Base-by-base conservation (phyloP, 2,797 vertebrate species). In the Acrossocheilus wenchowensis region DNA sequence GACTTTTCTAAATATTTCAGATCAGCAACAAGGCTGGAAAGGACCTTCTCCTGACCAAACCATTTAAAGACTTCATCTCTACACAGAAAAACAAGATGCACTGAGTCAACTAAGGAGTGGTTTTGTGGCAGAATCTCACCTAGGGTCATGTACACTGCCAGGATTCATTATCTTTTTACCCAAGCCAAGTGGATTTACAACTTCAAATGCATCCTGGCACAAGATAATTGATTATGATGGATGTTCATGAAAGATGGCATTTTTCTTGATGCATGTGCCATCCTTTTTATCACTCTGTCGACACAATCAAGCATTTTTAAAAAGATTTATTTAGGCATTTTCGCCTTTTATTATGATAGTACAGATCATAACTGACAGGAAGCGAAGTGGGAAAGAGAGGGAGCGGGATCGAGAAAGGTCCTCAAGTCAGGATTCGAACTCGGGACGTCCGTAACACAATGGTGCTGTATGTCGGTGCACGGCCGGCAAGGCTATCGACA, bases 131-230 rank as follows among this genome's bases (percentile, higher is more conserved):
- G 21, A 30, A 75, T 84, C 9, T 84, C 82, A 34, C n/a, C 69
- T 39, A 50, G n/a, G 26, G 73, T 52, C 73, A 34, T 52, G 45
- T 34, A 52, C 45, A 52, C 26, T 75, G 74, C 30, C 30, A 36
- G 48, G 48, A 77, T 77, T 77, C 54, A 21, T 45, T 26, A n/a
- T 52, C 0, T 34, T 84, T 77, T 48, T 62, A 48, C 52, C 71
- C 3, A 19, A 77, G 5, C 48, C 48, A 15, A 72, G n/a, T 39
- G 83, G 57, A 66, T 77, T 84, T 30, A 62, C 39, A 45, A 75
- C 72, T 21, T 84, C n/a, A 75, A 84, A 84, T 75, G 54, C 17
- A 64, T 75, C 82, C 23, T 74, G 52, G n/a, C 64, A 84, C 17
- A 84, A 48, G 34, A 66, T 73, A n/a, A n/a, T 45, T 41, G 12